A percentile compares a stretch with the other conserved stretches of the same genome.
Conservation (phyloP, 2,113 vertebrate species). For the Numida meleagris region DNA sequence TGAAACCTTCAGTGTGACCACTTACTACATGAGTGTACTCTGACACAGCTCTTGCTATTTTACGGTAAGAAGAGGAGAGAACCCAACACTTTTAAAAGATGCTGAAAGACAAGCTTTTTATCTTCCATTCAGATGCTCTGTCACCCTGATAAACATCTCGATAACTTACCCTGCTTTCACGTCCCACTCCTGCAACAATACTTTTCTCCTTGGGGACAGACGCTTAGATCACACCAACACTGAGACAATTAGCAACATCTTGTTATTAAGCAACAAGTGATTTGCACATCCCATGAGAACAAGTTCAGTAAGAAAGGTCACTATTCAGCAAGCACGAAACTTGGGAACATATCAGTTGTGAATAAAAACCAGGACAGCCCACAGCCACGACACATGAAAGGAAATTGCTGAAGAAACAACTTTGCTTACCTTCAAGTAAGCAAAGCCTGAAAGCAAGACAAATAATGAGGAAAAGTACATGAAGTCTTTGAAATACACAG, state of each 20-base stretch:
- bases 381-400: fast-evolving
- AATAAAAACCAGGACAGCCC: background rate
- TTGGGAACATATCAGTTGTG: background rate
- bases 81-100: background rate
- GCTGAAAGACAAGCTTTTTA: background rate
- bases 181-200: background rate
- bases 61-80: background rate
- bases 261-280: background rate
- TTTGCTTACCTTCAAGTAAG: background rate
- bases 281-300: background rate
- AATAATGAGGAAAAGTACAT: background rate
- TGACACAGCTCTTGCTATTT: background rate
- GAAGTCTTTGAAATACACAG: background rate
- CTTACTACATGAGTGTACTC: background rate
- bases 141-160: background rate
- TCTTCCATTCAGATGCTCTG: background rate
- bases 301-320: background rate
- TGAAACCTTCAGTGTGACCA: background rate
- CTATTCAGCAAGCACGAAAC: background rate
- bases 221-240: background rate
- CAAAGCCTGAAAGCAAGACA: background rate
- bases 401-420: background rate
- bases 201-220: constrained; percentile 2
- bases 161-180: background rate
- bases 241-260: background rate